Evolutionary conservation across 2,113 vertebrate species (phyloP), one percentile per base, ranked within the genome.

Genomic region (Parus major): DNA sequence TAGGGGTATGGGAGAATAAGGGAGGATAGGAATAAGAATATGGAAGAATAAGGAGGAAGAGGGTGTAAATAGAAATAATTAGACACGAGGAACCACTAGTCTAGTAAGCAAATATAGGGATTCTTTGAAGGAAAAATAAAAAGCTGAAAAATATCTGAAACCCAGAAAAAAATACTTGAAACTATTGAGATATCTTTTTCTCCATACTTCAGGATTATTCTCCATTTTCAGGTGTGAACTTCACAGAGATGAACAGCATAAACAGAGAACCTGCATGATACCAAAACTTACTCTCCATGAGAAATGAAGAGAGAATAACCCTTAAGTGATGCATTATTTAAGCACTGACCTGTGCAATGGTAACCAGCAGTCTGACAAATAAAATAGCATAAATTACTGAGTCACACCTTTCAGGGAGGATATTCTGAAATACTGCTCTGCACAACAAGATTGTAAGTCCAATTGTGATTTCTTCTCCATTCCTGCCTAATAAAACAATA

Each of bases 211-310:
- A 49, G 35, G 7, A 71, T 83, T 78, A 78, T 81, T 56, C 22
- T 80, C 49, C 18, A 23, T 84, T 92, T 90, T 94, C 55, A 49
- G 11, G 17, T 81, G 17, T 60, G 60, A 81, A 75, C 2, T 86
- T 90, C 63, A 88, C 59, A 86, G 35, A 93, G 68, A 91, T 90
- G 90, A 92, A 83, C 86, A 73, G 33, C 42, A 94, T 75, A 84
- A 96, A 78, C 64, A 94, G 78, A 92, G 60, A 88, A 63, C 10
- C 42, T 64, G 13, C 60, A 56, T 56, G 56, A 66, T 71, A 78
- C 13, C 24, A 87, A 75, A 93, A 90, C 35, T 92, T 68, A 60
- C 24, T 75, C 8, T 91, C 47, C 7, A 6, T 52, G 52, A 93
- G 77, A 86, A 97, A 86, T 36, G 35, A 90, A 70, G 44, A 33